These are phyloP conservation scores for Nomia melanderi DNA, from an alignment of 1,140 invertebrate species.

Conservation along the genomic window DNA sequence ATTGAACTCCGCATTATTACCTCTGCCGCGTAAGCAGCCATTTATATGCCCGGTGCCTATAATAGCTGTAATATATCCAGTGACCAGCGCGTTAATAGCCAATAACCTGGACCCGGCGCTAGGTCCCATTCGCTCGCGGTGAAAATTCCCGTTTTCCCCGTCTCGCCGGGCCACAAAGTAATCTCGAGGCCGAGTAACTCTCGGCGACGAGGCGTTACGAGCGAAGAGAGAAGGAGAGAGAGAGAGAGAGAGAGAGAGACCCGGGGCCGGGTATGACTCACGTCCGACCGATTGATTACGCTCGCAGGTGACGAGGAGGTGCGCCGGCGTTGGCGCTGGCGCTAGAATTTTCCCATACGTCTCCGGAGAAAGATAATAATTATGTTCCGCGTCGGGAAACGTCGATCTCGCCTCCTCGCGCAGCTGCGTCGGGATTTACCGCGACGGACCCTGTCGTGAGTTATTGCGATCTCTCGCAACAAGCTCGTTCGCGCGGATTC, in stretches of 20 bases:
- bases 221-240: too few relatives aligned
- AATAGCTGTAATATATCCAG: conserved; percentile 43
- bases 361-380: conserved; percentile 34
- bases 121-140: background rate
- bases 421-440: conserved; percentile 26
- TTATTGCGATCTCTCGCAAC: background rate
- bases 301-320: conserved; percentile 37
- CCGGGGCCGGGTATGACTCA: background rate
- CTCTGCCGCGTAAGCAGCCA: conserved; percentile 23
- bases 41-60: conserved; percentile 24
- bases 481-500: background rate
- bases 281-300: conserved; percentile 23
- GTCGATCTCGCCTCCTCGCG: conserved; percentile 35
- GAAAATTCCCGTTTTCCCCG: conserved; percentile 26
- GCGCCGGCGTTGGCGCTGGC: conserved; percentile 28
- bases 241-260: background rate
- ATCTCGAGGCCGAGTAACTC: background rate
- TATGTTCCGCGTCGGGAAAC: conserved; percentile 46
- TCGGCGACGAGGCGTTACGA: background rate
- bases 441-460: background rate
- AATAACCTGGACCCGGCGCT: conserved; percentile 16
- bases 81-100: conserved; percentile 35
- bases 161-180: background rate
- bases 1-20: conserved; percentile 22
- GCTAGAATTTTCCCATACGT: conserved; percentile 43